Evolutionary conservation across 2,113 vertebrate genomes (phyloP).

Genomic region (Garra rufa): DNA sequence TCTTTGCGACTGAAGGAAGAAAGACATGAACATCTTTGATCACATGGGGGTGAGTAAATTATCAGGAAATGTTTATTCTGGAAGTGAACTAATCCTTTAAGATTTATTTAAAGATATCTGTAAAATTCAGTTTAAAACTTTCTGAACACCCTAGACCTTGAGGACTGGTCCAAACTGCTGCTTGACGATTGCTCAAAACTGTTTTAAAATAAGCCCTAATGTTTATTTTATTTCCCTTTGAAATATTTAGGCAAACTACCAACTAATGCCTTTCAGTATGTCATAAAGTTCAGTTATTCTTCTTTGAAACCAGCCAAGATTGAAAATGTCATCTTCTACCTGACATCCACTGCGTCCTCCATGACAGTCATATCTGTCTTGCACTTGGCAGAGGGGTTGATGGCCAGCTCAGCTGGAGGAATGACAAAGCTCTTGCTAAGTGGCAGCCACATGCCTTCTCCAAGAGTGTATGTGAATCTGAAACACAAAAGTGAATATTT

Average conservation of each 20-base stretch:
- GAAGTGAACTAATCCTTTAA: not conserved
- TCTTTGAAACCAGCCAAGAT: not conserved
- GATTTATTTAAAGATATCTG: not conserved
- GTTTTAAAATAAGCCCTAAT: not conserved
- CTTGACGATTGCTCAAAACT: not conserved
- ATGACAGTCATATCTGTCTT: slow-evolving; percentile 99
- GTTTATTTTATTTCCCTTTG: not conserved
- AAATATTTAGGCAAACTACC: not conserved
- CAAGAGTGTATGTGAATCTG: slow-evolving; percentile 97
- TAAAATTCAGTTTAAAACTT: not conserved
- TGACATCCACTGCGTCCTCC: slow-evolving; percentile 97
- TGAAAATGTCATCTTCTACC: slow-evolving; percentile 75
- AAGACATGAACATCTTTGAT: too few species aligned
- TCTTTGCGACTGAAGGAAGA: too few species aligned
- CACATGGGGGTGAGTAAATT: too few species aligned
- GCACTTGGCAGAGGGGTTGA: slow-evolving; percentile 98
- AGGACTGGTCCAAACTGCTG: not conserved
- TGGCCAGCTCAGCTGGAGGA: slow-evolving; percentile 93
- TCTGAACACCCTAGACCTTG: not conserved
- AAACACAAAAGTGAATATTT: slow-evolving; percentile 46
- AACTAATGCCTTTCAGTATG: not conserved
- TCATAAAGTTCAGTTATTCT: not conserved
- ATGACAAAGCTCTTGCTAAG: slow-evolving; percentile 99
- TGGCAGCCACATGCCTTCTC: slow-evolving; percentile 98
- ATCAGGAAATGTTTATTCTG: too few species aligned